Percentiles rank a stretch among this genome's conserved stretches.
These are phyloP conservation scores for Siderastrea radians DNA, from an alignment of 92 coral and sea anemone genomes.

Conservation along the genomic window DNA sequence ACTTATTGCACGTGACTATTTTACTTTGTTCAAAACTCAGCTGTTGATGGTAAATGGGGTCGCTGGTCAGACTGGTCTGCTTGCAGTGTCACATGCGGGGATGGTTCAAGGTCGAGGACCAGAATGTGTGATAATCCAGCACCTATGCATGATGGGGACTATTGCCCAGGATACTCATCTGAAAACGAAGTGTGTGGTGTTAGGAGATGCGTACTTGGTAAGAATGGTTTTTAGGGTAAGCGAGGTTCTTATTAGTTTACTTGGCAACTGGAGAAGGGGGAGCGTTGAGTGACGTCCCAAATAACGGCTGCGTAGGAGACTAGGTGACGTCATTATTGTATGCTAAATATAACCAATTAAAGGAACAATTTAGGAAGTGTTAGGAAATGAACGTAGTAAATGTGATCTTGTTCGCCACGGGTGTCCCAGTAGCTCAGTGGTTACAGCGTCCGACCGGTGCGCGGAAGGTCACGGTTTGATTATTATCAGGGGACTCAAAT, in stretches of 20 bases:
- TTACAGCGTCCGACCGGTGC: too few relatives aligned
- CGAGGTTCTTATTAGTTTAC: background rate
- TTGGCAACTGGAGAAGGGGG: background rate
- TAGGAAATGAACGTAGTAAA: too few relatives aligned
- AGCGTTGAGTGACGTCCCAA: too few relatives aligned
- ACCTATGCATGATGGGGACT: slow-evolving; percentile 80
- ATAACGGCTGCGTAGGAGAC: too few relatives aligned
- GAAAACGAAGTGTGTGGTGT: slow-evolving; percentile 50
- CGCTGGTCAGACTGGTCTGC: slow-evolving; percentile 79
- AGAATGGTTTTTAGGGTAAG: background rate
- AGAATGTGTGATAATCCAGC: slow-evolving; percentile 79
- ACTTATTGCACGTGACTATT: too few relatives aligned
- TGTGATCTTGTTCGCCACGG: too few relatives aligned
- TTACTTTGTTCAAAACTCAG: background rate
- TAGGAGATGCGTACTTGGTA: slow-evolving; percentile 80
- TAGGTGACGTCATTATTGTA: too few relatives aligned
- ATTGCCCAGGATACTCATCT: slow-evolving; percentile 64
- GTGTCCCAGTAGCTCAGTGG: too few relatives aligned
- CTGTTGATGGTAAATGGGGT: slow-evolving; percentile 85
- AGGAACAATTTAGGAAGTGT: too few relatives aligned
- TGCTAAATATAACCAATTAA: too few relatives aligned
- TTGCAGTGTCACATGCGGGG: slow-evolving; percentile 78
- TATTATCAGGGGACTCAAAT: too few relatives aligned
- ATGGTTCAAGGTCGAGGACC: slow-evolving; percentile 67
- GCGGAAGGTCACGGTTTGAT: too few relatives aligned